These are phyloP conservation scores for Leptinotarsa lineolata DNA, from an alignment of 1,140 invertebrate genomes.

Conservation along the genomic window DNA sequence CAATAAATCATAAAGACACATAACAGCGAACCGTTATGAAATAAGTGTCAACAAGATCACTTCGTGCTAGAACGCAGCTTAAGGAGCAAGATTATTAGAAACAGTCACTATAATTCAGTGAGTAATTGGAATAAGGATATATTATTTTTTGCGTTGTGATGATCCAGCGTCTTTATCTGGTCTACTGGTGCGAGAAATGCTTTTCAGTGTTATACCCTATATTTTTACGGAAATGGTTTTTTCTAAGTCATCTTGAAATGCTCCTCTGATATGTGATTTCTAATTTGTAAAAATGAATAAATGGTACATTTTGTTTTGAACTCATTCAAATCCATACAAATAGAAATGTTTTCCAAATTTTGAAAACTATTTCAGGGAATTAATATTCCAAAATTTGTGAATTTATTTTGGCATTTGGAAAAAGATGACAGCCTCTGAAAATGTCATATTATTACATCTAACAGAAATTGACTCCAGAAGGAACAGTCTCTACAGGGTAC, in stretches of 20 bases:
- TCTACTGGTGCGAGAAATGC: constrained; percentile 14
- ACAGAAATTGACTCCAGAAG: too few species aligned
- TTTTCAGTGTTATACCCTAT: constrained; percentile 1
- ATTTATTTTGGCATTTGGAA: too few species aligned
- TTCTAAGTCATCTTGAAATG: neutral
- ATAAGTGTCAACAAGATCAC: constrained; percentile 16
- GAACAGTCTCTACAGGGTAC: too few species aligned
- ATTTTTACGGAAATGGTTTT: constrained; percentile 14
- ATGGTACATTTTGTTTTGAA: too few species aligned
- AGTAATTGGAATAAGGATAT: constrained; percentile 21
- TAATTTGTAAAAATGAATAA: too few species aligned
- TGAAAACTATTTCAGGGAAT: too few species aligned
- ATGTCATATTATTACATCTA: too few species aligned
- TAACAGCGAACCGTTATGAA: constrained; percentile 3
- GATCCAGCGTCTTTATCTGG: constrained; percentile 13
- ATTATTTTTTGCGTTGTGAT: constrained; percentile 9
- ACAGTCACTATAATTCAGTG: constrained; percentile 8
- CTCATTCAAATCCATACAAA: too few species aligned
- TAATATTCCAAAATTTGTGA: too few species aligned
- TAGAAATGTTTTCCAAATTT: too few species aligned
- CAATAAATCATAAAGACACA: neutral
- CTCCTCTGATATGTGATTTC: too few species aligned
- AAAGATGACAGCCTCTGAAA: too few species aligned
- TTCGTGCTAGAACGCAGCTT: neutral
- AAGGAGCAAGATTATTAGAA: constrained; percentile 11